Percentiles rank a stretch among this genome's conserved stretches.
These are phyloP conservation scores for Trematocara macrostoma DNA, from an alignment of 2,113 vertebrate genomes.

Conservation along the genomic window DNA sequence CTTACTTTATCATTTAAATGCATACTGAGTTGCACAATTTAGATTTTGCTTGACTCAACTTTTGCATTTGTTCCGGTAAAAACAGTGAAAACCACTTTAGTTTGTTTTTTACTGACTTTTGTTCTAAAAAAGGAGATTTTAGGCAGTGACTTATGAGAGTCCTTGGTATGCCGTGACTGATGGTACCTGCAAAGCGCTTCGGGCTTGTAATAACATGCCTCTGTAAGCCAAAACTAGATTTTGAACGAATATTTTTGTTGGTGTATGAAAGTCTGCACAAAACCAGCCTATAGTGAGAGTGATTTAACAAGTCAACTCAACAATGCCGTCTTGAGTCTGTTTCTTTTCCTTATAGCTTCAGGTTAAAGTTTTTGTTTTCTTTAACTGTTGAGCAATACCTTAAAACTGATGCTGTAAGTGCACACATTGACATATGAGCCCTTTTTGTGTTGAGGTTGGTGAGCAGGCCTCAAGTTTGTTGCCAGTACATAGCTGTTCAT, in stretches of 20 bases:
- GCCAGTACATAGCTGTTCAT: background rate
- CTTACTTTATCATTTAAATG: background rate
- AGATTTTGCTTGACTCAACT: background rate
- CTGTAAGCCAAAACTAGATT: background rate
- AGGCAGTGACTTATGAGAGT: background rate
- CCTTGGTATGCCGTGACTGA: background rate
- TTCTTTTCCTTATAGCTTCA: background rate
- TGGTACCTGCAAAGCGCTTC: background rate
- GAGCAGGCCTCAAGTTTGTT: background rate
- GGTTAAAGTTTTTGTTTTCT: background rate
- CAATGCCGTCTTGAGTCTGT: background rate
- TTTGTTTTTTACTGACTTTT: background rate
- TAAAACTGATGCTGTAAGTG: background rate
- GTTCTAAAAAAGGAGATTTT: background rate
- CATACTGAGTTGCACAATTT: background rate
- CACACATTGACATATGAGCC: background rate
- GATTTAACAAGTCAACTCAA: background rate
- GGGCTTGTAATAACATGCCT: background rate
- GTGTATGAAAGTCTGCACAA: background rate
- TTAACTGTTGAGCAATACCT: background rate
- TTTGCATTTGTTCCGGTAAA: background rate
- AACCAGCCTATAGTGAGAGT: background rate
- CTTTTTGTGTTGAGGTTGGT: background rate
- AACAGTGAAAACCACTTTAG: background rate
- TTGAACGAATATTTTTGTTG: background rate